phyloP scores from a whole-genome alignment of 2,888 invertebrate species.

The Orgyia antiqua region DNA sequence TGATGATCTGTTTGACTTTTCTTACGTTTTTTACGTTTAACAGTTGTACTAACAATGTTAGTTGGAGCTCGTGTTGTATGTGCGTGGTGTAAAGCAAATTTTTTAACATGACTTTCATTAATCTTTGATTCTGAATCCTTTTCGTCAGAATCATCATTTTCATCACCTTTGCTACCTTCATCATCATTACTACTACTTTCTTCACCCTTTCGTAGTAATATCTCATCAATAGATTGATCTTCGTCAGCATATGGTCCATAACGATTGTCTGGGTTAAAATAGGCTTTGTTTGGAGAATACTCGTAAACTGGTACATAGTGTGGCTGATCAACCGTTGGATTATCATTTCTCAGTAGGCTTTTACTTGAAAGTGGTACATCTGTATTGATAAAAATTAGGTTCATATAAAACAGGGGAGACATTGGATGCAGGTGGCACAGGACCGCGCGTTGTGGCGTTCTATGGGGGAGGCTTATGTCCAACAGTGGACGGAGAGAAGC shows the following conservation, averaged over 20 bases:
- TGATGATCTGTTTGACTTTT: too few relatives aligned
- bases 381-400: background rate
- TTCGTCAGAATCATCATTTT: background rate
- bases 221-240: slow-evolving; percentile 2
- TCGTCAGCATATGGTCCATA: slow-evolving; percentile 34
- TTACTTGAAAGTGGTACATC: slow-evolving; percentile 20
- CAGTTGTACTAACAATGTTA: too few relatives aligned
- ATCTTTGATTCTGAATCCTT: too few relatives aligned
- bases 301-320: slow-evolving; percentile 35
- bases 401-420: too few relatives aligned
- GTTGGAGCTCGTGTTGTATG: background rate
- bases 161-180: background rate
- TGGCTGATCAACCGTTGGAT: slow-evolving; percentile 26
- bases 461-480: too few relatives aligned
- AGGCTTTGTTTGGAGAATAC: slow-evolving; percentile 40
- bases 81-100: background rate
- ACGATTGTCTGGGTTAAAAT: slow-evolving; percentile 42
- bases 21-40: too few relatives aligned
- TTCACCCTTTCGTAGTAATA: slow-evolving; percentile 4
- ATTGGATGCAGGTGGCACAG: too few relatives aligned
- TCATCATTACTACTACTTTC: background rate
- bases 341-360: background rate
- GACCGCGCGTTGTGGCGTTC: too few relatives aligned
- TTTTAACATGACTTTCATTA: background rate
- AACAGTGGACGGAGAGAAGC: too few relatives aligned